phyloP scores from a whole-genome alignment of 2,113 vertebrate genomes.

The Saguinus imperator region DNA sequence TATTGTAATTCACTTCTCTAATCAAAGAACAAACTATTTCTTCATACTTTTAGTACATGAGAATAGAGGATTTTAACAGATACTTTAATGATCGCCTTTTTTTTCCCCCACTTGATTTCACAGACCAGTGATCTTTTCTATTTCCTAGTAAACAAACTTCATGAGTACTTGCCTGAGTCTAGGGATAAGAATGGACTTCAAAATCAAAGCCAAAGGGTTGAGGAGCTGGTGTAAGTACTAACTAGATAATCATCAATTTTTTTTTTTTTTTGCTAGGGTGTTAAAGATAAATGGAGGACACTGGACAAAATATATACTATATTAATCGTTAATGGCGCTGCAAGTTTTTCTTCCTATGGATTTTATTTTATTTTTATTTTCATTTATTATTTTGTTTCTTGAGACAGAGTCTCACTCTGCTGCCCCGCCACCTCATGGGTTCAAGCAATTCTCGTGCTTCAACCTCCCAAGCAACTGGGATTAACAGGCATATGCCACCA shows the following conservation, averaged over 20 bases:
- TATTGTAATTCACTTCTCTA: neutral
- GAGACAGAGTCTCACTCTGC: neutral
- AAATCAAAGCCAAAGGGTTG: conserved; percentile 68
- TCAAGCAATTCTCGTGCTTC: neutral
- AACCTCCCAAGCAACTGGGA: neutral
- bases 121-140: conserved; percentile 75
- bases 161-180: conserved; percentile 70
- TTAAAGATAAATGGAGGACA: conserved; percentile 21
- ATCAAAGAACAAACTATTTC: conserved; percentile 17
- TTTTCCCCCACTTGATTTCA: conserved; percentile 60
- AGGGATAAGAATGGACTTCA: conserved; percentile 57
- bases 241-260: neutral
- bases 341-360: conserved; percentile 39
- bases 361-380: neutral
- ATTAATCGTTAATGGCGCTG: neutral
- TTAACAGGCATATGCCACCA: neutral
- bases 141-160: conserved; percentile 75
- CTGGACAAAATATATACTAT: neutral
- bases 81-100: neutral
- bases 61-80: conserved; percentile 5
- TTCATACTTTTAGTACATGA: conserved; percentile 36
- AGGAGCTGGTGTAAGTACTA: conserved; percentile 71
- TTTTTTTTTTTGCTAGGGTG: neutral
- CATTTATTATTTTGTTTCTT: neutral
- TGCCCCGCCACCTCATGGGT: neutral